Conservation (phyloP, 2,113 vertebrate species). For the Corythoichthys haematopterus region DNA sequence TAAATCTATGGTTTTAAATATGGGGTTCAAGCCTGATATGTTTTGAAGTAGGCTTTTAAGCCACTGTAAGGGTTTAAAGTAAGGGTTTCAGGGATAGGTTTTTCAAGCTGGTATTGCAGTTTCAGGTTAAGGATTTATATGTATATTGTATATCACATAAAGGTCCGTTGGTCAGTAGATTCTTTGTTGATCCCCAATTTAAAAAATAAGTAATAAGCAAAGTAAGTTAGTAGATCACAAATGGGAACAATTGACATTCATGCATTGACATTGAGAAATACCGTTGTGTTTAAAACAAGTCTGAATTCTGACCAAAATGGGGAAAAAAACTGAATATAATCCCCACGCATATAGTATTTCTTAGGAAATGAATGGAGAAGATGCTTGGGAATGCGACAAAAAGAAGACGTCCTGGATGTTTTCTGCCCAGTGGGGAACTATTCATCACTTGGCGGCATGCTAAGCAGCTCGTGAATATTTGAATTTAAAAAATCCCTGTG, state of each 20-base stretch:
- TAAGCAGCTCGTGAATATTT: neutral
- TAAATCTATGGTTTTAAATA: too few relatives aligned
- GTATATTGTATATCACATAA: neutral
- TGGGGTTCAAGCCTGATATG: too few relatives aligned
- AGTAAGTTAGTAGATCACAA: too few relatives aligned
- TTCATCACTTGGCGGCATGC: neutral
- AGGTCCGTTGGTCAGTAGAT: too few relatives aligned
- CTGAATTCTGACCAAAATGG: neutral
- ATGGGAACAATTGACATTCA: neutral
- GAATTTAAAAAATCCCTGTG: slow-evolving; percentile 6
- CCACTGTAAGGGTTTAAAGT: too few relatives aligned
- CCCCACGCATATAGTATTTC: neutral
- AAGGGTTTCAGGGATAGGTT: too few relatives aligned
- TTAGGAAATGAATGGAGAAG: neutral
- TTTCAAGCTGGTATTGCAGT: neutral
- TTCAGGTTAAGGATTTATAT: neutral
- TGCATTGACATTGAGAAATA: neutral
- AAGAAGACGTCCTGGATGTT: slow-evolving; percentile 4
- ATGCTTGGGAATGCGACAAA: neutral
- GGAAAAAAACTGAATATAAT: neutral
- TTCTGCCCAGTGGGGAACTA: slow-evolving; percentile 1
- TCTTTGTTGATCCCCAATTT: too few relatives aligned
- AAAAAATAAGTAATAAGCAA: too few relatives aligned
- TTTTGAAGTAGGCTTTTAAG: too few relatives aligned
- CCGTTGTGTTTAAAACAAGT: neutral